A percentile compares a stretch with the other conserved stretches of the same genome.
Evolutionary conservation across 2,113 vertebrate genomes (phyloP).

Genomic region (Machaerirhynchus nigripectus): DNA sequence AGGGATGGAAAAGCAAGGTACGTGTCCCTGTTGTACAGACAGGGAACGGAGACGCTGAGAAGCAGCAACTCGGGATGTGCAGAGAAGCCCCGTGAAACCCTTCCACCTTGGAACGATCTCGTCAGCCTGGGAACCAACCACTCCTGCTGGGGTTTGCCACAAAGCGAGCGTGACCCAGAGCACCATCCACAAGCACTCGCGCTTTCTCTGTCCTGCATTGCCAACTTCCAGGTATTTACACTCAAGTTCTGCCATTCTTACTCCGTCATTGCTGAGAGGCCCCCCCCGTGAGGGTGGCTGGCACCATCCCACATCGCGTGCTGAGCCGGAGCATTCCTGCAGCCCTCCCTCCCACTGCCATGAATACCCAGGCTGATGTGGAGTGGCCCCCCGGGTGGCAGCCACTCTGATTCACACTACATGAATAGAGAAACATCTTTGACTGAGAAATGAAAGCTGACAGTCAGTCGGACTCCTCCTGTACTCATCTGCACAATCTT

Average conservation of each 20-base stretch:
- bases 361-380: not conserved
- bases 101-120: not conserved
- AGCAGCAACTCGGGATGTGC: not conserved
- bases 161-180: not conserved
- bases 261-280: accelerated
- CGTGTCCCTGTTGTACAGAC: accelerated
- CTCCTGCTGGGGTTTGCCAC: accelerated
- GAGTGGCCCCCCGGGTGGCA: not conserved
- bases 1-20: not conserved
- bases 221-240: not conserved
- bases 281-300: accelerated
- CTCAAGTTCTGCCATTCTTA: not conserved
- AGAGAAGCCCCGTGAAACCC: not conserved
- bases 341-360: not conserved
- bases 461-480: slow-evolving; percentile 31
- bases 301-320: not conserved
- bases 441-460: slow-evolving; percentile 56
- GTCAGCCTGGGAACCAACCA: not conserved
- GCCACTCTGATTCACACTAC: not conserved
- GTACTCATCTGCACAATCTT: not conserved
- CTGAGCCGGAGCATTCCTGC: not conserved
- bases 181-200: not conserved
- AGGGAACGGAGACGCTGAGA: accelerated
- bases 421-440: not conserved
- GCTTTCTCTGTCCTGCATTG: accelerated